Conservation (phyloP, 2,113 vertebrate species). For the Passer domesticus region DNA sequence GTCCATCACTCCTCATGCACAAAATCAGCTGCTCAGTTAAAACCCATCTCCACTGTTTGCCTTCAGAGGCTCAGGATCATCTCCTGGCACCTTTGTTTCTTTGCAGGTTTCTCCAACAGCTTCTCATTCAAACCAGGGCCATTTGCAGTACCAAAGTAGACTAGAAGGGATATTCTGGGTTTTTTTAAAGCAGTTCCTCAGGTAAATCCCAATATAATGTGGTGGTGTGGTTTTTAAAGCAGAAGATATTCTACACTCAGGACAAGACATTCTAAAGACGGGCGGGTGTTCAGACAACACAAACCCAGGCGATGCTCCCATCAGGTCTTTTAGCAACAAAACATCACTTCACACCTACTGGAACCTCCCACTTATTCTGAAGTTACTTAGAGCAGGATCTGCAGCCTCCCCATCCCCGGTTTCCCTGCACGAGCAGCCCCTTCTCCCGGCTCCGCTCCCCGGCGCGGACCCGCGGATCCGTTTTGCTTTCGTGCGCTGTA, state of each 20-base stretch:
- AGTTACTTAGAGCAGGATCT: not conserved
- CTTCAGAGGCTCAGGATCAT: not conserved
- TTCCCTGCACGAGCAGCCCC: not conserved
- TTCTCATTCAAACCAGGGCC: not conserved
- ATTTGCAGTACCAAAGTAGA: not conserved
- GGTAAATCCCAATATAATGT: fast-evolving
- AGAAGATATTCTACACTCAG: not conserved
- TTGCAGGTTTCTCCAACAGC: not conserved
- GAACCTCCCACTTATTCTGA: not conserved
- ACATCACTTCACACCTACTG: not conserved
- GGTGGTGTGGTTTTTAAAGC: not conserved
- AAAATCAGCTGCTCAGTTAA: not conserved
- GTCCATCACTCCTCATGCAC: not conserved
- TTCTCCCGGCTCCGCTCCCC: not conserved
- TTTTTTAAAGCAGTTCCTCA: not conserved
- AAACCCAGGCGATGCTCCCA: fast-evolving
- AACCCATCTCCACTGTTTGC: not conserved
- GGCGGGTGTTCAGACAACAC: not conserved
- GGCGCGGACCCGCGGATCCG: not conserved
- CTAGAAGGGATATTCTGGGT: not conserved
- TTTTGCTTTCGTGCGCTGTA: not conserved
- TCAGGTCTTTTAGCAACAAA: not conserved
- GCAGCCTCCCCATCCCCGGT: not conserved
- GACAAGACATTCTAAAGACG: too few species aligned
- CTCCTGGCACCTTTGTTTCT: not conserved